phyloP scores from a whole-genome alignment of 2,888 invertebrate genomes.

The Macaria notata region DNA sequence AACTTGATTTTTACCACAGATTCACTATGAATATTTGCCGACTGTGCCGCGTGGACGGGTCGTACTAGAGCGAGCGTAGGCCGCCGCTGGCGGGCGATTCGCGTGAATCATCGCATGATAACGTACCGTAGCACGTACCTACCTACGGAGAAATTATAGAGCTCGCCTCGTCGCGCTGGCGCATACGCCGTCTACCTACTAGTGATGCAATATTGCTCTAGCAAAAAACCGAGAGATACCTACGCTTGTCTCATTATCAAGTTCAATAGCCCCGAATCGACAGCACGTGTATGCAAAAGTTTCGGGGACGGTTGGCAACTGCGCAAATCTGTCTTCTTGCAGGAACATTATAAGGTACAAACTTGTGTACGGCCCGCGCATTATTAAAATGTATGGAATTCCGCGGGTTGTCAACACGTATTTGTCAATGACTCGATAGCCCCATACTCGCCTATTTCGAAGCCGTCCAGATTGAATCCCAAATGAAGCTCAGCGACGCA shows the following conservation, averaged over 20 bases:
- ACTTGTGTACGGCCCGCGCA: conserved; percentile 49
- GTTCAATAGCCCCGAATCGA: conserved; percentile 77
- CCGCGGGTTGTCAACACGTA: conserved; percentile 68
- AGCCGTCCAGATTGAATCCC: conserved; percentile 51
- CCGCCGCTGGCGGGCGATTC: conserved; percentile 26
- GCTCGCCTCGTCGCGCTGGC: conserved; percentile 40
- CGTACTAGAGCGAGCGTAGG: conserved; percentile 25
- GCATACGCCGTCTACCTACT: conserved; percentile 54
- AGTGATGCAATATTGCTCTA: conserved; percentile 68
- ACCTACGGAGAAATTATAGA: conserved; percentile 36
- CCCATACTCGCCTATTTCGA: conserved; percentile 47
- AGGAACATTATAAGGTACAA: conserved; percentile 65
- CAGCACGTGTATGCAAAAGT: conserved; percentile 81
- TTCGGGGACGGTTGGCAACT: conserved; percentile 47
- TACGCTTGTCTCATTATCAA: conserved; percentile 76
- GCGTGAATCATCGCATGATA: conserved; percentile 48
- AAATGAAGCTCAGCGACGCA: conserved; percentile 52
- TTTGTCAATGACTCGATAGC: conserved; percentile 70
- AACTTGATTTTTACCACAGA: conserved; percentile 57
- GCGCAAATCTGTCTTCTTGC: conserved; percentile 67
- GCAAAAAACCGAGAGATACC: conserved; percentile 61
- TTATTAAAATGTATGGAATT: conserved; percentile 69
- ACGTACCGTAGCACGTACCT: conserved; percentile 28
- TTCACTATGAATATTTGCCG: conserved; percentile 39
- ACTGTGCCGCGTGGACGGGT: conserved; percentile 31